These are phyloP conservation scores for Eclectus roratus DNA, from an alignment of 2,113 vertebrate genomes.

Conservation along the genomic window DNA sequence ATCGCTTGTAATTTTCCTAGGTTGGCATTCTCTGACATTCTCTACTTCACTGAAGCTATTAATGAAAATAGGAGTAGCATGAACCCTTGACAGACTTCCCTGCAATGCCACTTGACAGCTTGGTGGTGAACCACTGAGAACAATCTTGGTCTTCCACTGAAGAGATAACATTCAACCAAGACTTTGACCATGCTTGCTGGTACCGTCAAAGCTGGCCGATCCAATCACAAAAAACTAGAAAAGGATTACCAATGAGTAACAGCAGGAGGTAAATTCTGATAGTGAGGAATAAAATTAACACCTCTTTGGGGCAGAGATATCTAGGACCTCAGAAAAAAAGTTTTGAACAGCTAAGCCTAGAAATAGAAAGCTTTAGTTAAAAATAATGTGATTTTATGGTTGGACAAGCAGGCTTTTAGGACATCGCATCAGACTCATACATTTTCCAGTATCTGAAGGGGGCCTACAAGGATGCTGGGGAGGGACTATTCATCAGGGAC, in stretches of 20 bases:
- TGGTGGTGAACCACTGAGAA: not conserved
- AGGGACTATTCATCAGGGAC: too few relatives aligned
- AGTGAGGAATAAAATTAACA: not conserved
- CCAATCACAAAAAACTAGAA: not conserved
- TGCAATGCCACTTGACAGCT: not conserved
- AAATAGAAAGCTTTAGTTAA: not conserved
- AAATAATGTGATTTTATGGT: not conserved
- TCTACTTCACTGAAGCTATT: not conserved
- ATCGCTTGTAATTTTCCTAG: not conserved
- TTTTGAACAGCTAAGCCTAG: not conserved
- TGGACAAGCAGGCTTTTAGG: not conserved
- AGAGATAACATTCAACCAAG: not conserved
- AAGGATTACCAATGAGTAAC: not conserved
- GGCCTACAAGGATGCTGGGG: too few relatives aligned
- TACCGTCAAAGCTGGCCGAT: not conserved
- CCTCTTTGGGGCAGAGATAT: not conserved
- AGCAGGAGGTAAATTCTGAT: not conserved
- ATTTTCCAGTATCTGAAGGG: not conserved
- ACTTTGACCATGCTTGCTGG: not conserved
- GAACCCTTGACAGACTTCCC: not conserved
- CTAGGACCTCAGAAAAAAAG: not conserved
- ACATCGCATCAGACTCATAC: not conserved
- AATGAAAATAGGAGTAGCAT: not conserved
- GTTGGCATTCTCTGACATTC: not conserved
- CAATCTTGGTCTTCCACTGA: not conserved